Evolutionary conservation across 2,888 invertebrate genomes (phyloP), one percentile per base, ranked within the genome.

Genomic region (Leptopilina myrica): DNA sequence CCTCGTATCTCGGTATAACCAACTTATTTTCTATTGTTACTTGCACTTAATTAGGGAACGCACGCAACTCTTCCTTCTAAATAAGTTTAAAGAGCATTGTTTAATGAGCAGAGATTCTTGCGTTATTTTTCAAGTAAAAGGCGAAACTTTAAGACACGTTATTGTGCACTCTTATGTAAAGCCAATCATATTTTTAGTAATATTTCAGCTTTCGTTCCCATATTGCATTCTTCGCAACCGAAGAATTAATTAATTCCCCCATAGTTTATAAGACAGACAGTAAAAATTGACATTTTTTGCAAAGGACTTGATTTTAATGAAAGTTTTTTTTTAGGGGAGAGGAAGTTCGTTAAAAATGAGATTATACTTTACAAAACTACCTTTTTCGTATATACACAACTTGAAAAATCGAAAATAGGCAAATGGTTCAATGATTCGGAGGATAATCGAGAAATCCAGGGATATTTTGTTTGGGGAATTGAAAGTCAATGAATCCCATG

Each of bases 21-120:
- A 67, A 64, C 79, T 76, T 78, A 79, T 81, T 84, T 83, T 79
- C 82, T 79, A 81, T 81, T 80, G 77, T 79, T 53, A 76, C 76
- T 76, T 73, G 76, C 67, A 81, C 80, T 80, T 83, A 80, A 83
- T 84, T 82, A 83, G 80, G 79, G 78, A 59, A 77, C 78, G 85
- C 86, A 85, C 86, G 86, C 86, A 78, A 69, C 76, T 76, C 62
- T 15, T 64, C 76, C 76, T 75, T 76, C 76, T 65, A 75, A 33
- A 33, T 33, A 33, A 64, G 73, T 73, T 73, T 53, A 46, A 73
- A 73, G 53, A 67, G 53, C 53, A 73, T 56, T 73, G 56, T 73
- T 56, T 73, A 73, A 73, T 73, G 56, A 73, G 73, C 73, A 73
- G 26, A 73, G 73, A 73, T 73, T 73, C 69, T 73, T 73, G n/a